phyloP scores from a whole-genome alignment of 2,113 vertebrate species.

The Pyxicephalus adspersus region DNA sequence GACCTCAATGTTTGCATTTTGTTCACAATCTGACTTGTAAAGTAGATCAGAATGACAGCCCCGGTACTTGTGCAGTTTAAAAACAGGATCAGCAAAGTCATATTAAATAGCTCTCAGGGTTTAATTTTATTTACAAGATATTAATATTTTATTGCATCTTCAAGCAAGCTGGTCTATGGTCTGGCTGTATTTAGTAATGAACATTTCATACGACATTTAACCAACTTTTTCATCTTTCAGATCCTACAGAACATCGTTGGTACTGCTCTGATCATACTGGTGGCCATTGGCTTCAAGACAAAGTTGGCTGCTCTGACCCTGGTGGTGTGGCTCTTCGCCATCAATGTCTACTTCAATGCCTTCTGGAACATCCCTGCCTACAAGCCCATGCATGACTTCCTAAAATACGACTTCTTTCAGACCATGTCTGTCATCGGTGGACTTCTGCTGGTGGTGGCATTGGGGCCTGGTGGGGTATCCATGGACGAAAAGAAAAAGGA shows the following conservation, averaged over 20 bases:
- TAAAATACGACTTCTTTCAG: constrained; percentile 99
- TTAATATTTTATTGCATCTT: no score
- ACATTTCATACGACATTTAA: no score
- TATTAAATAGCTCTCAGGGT: no score
- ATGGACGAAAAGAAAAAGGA: constrained; percentile 99
- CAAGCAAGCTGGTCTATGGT: no score
- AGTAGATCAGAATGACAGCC: no score
- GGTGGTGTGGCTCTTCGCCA: constrained; percentile 92
- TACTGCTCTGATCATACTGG: constrained; percentile 91
- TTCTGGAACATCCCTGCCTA: constrained; percentile 95
- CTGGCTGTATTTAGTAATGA: no score
- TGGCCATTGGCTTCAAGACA: constrained; percentile 96
- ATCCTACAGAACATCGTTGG: constrained; percentile 97
- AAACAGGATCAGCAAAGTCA: no score
- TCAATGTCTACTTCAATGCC: constrained; percentile 97
- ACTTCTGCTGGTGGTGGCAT: constrained; percentile 91
- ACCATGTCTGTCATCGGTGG: constrained; percentile 97
- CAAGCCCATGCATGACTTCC: constrained; percentile 99
- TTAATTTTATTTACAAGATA: no score
- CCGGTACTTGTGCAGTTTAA: no score
- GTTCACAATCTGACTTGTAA: no score
- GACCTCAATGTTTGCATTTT: no score
- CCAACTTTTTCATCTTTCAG: constrained; percentile 63
- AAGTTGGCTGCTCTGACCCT: constrained; percentile 95
- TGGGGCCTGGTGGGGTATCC: constrained; percentile 95